Percentiles rank a stretch among this genome's conserved stretches.
Conservation (phyloP, 2,797 vertebrate genomes). For the Crenichthys baileyi region DNA sequence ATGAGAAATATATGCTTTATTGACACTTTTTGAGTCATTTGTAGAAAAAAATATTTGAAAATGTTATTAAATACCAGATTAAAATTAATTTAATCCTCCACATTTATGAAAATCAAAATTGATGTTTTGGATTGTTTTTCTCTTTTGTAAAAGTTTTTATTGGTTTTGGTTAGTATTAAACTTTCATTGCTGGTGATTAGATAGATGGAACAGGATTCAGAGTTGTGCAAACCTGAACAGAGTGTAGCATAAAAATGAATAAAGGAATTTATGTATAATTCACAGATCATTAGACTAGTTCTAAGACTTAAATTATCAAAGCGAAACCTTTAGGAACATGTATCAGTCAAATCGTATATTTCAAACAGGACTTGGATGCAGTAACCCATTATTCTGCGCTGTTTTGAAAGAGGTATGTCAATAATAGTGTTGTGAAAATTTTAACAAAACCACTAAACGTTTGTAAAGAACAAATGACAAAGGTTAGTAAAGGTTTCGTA, state of each 20-base stretch:
- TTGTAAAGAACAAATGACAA: not conserved
- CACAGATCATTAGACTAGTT: not conserved
- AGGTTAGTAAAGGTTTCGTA: not conserved
- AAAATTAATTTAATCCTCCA: not conserved
- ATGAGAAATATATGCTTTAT: not conserved
- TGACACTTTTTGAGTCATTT: not conserved
- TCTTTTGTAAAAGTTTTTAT: not conserved
- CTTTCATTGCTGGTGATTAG: not conserved
- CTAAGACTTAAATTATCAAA: no score
- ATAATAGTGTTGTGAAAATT: not conserved
- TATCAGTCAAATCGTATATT: no score
- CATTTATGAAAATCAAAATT: not conserved
- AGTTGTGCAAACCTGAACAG: not conserved
- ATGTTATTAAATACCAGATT: not conserved
- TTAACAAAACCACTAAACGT: not conserved
- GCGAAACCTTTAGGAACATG: not conserved
- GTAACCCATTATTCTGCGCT: not conserved
- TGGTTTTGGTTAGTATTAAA: not conserved
- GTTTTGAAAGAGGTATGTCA: not conserved
- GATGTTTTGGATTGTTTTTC: not conserved
- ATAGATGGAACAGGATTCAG: not conserved
- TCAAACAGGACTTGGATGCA: not conserved
- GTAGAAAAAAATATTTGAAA: not conserved
- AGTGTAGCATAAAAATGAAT: not conserved
- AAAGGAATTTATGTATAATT: not conserved